phyloP scores from a whole-genome alignment of 2,888 invertebrate species.

The Scotopteryx bipunctaria region DNA sequence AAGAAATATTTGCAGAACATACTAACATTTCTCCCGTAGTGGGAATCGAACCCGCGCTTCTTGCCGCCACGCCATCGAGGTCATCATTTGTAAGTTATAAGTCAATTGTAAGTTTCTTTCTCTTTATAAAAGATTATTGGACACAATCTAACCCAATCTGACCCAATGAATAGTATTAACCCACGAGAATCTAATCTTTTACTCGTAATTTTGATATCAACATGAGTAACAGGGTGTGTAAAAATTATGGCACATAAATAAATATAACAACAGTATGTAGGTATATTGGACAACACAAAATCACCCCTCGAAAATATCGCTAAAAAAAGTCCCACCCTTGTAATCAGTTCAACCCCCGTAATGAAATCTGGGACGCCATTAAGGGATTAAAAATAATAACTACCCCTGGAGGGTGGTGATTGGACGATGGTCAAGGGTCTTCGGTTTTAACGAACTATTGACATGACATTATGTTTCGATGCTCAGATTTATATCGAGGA shows the following conservation, averaged over 20 bases:
- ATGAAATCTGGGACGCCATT: constrained; percentile 82
- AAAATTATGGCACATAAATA: neutral
- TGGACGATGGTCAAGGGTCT: constrained; percentile 57
- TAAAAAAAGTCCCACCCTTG: constrained; percentile 69
- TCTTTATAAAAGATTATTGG: too few species aligned
- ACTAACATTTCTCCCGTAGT: too few species aligned
- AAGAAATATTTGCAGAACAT: too few species aligned
- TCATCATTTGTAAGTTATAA: too few species aligned
- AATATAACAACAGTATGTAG: neutral
- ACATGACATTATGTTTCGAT: constrained; percentile 35
- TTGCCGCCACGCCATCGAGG: too few species aligned
- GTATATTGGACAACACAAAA: constrained; percentile 19
- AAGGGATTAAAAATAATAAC: constrained; percentile 83
- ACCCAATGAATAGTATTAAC: too few species aligned
- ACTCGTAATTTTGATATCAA: too few species aligned
- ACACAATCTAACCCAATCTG: too few species aligned
- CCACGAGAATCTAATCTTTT: too few species aligned
- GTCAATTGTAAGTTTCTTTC: too few species aligned
- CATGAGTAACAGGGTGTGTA: too few species aligned
- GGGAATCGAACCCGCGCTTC: too few species aligned
- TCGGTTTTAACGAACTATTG: constrained; percentile 67
- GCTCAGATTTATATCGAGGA: neutral
- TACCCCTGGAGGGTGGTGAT: constrained; percentile 59
- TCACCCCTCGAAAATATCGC: constrained; percentile 40
- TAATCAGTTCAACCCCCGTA: constrained; percentile 76